Evolutionary conservation across 2,797 vertebrate species (phyloP), one percentile per base, ranked within the genome.

Genomic region (Schizopygopsis malacanthus): DNA sequence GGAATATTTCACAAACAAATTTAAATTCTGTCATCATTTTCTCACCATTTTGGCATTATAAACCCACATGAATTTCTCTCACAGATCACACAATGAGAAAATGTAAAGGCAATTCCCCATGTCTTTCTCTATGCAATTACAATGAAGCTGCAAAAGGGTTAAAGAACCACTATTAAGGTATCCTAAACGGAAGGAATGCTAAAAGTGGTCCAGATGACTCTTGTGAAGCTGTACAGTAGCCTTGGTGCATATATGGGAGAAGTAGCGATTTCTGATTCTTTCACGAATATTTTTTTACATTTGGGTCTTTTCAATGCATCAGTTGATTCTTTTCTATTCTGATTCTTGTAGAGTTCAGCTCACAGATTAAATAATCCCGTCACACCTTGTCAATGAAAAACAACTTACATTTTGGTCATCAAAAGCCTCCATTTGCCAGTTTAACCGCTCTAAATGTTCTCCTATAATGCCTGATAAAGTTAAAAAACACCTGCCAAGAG

Each of bases 71-170:
- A 67, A 54, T 50, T 22, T 25, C 20, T 81, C 47, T 52, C 47
- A n/a, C 2, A 7, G 79, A 70, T 81, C 63, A 52, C 63, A 70
- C 45, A 67, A 52, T 28, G 43, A 67, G 79, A 67, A 39, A 4
- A 12, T 79, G 47, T 7, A 2, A 50, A n/a, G 25, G 18, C 45
- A 37, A 69, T 69, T 70, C 9, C 41, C 28, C 28, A 81, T 54
- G 65, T 65, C 70, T 22, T 81, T 54, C 63, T 81, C 28, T 70
- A 39, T 16, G 33, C 65, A 70, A 81, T 69, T 70, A 39, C 18
- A 54, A 81, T 50, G 6, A 56, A 39, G 75, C 33, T 56, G 47
- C 1, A 80, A 80, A 80, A 47, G 15, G 16, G 10, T 28, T 2
- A 63, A 63, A 20, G 7, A 75, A 20, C 1, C 61, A 22, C 4